A percentile compares a stretch with the other conserved stretches of the same genome.
Evolutionary conservation across 2,888 invertebrate genomes (phyloP).

Genomic region (Frankliniella intonsa): DNA sequence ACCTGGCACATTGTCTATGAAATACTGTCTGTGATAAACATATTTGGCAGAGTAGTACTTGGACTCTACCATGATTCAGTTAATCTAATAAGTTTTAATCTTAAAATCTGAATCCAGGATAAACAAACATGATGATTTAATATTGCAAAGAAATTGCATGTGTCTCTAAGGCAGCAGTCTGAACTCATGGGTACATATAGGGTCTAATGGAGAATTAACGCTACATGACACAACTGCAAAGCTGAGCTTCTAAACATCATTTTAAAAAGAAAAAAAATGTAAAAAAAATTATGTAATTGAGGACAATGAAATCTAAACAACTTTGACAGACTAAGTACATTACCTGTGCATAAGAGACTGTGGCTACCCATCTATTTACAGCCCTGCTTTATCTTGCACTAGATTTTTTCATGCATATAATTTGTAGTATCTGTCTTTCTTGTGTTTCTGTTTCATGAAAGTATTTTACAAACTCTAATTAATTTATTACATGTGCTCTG

Average conservation of each 20-base stretch:
- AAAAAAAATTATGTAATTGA: too few species aligned
- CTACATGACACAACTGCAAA: slow-evolving; percentile 12
- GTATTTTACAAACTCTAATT: too few species aligned
- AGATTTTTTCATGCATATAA: not conserved
- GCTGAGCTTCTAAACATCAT: slow-evolving; percentile 17
- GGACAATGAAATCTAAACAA: not conserved
- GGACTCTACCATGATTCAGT: too few species aligned
- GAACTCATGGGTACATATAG: not conserved
- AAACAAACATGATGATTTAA: too few species aligned
- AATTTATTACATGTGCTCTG: too few species aligned
- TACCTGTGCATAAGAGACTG: not conserved
- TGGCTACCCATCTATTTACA: slow-evolving; percentile 7
- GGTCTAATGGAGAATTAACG: not conserved
- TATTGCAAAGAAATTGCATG: not conserved
- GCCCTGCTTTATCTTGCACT: not conserved
- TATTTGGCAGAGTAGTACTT: too few species aligned
- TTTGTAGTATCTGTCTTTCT: not conserved
- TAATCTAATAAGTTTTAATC: not conserved
- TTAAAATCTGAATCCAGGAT: not conserved
- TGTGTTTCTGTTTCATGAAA: too few species aligned
- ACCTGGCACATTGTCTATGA: too few species aligned
- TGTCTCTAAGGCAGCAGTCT: not conserved
- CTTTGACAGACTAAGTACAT: not conserved
- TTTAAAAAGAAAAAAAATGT: not conserved
- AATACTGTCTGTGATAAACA: too few species aligned